phyloP scores from a whole-genome alignment of 2,113 vertebrate genomes.

The Coptodon bakossiorum region DNA sequence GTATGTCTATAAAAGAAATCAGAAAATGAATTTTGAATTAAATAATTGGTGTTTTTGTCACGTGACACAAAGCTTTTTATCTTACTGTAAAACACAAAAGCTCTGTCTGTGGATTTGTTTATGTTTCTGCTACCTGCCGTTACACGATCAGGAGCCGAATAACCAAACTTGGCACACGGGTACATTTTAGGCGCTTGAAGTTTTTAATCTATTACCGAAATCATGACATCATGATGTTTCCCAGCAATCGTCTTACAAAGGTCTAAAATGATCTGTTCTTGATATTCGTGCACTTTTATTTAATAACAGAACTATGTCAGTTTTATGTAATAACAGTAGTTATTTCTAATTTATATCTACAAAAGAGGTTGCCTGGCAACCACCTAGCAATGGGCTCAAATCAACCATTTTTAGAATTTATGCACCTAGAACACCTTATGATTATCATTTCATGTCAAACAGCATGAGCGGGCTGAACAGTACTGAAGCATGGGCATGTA shows the following conservation, averaged over 20 bases:
- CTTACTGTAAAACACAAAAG: not conserved
- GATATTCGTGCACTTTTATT: not conserved
- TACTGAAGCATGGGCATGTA: not conserved
- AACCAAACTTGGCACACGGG: not conserved
- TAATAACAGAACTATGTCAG: not conserved
- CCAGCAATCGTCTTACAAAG: not conserved
- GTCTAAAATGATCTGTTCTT: not conserved
- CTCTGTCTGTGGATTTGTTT: not conserved
- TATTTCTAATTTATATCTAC: not conserved
- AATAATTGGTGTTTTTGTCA: not conserved
- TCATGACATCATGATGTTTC: not conserved
- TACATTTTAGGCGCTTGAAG: not conserved
- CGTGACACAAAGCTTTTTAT: not conserved
- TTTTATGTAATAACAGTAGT: not conserved
- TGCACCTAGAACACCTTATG: fast-evolving
- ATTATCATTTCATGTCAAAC: not conserved
- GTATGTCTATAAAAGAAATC: not conserved
- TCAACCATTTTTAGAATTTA: not conserved
- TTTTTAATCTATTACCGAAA: not conserved
- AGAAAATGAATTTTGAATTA: not conserved
- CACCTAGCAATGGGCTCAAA: not conserved
- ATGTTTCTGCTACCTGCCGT: not conserved
- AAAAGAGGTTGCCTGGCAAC: not conserved
- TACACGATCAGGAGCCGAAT: not conserved
- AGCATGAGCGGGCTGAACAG: not conserved